A percentile compares a stretch with the other conserved stretches of the same genome.
phyloP scores from a whole-genome alignment of 35 echinoderm and acorn worm species.

The Diadema setosum region DNA sequence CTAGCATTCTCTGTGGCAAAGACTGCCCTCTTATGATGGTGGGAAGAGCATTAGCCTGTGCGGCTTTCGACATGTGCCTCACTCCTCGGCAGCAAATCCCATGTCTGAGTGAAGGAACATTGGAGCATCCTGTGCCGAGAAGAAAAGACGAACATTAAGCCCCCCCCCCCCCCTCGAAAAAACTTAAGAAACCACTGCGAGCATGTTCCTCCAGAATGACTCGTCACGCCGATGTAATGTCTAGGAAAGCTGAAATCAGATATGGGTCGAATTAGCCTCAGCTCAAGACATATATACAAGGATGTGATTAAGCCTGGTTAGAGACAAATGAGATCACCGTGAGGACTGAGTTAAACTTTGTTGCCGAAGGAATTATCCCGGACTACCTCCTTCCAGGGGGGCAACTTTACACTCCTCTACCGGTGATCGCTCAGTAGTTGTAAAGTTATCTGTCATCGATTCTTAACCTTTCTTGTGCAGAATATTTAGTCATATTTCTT shows the following conservation, averaged over 20 bases:
- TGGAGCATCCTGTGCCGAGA: conserved; percentile 5
- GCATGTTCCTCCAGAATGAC: neutral
- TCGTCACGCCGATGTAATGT: neutral
- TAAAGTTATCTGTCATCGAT: neutral
- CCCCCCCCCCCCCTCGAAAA: neutral
- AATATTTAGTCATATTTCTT: conserved; percentile 8
- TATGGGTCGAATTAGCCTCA: neutral
- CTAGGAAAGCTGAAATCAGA: neutral
- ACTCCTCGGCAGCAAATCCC: neutral
- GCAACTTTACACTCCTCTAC: neutral
- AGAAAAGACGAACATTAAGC: neutral
- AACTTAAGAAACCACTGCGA: neutral
- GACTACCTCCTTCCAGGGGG: neutral
- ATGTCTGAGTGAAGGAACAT: conserved; percentile 24
- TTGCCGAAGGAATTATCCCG: neutral
- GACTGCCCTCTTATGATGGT: neutral
- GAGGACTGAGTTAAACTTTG: neutral
- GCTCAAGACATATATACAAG: neutral
- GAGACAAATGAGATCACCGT: neutral
- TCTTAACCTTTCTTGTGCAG: neutral
- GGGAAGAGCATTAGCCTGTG: neutral
- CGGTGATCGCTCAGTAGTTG: neutral
- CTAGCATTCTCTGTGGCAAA: neutral
- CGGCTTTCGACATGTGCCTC: conserved; percentile 4
- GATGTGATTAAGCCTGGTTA: conserved; percentile 10